Percentiles rank a stretch among this genome's conserved stretches.
phyloP scores from a whole-genome alignment of 30 jellyfish, hydroid and myxozoan genomes.

The Aurelia sp. region DNA sequence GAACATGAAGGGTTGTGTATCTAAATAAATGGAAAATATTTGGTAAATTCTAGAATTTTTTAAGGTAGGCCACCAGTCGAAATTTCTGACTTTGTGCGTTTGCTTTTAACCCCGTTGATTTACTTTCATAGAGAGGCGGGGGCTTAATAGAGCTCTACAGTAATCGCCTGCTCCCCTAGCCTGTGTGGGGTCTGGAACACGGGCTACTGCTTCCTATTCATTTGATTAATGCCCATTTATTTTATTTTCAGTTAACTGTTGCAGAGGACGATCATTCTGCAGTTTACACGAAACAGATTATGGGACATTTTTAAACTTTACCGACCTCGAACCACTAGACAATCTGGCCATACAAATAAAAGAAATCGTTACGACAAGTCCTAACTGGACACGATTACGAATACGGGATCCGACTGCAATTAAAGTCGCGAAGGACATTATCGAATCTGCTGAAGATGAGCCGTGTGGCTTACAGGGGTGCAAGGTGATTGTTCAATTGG shows the following conservation, averaged over 20 bases:
- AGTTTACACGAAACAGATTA: conserved; percentile 22
- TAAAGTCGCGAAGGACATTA: conserved; percentile 52
- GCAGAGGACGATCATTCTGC: conserved; percentile 2
- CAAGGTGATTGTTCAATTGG: conserved; percentile 38
- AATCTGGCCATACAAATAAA: conserved; percentile 42
- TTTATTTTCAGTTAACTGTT: not conserved
- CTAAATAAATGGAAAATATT: too few species aligned
- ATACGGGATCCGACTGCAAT: conserved; percentile 48
- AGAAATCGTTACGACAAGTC: conserved; percentile 54
- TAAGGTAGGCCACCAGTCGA: too few species aligned
- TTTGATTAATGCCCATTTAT: too few species aligned
- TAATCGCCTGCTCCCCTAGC: too few species aligned
- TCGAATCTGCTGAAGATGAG: conserved; percentile 62
- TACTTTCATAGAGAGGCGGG: too few species aligned
- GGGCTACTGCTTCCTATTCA: too few species aligned
- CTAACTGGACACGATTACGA: conserved; percentile 19
- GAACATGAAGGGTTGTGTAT: too few species aligned
- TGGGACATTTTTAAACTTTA: conserved; percentile 55
- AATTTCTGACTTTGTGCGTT: too few species aligned
- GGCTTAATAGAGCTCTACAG: too few species aligned
- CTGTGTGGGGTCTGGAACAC: too few species aligned
- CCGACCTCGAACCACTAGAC: conserved; percentile 65
- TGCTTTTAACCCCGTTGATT: too few species aligned
- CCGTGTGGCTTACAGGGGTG: conserved; percentile 81
- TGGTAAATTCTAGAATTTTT: too few species aligned